Evolutionary conservation across 2,888 invertebrate genomes (phyloP), one percentile per base, ranked within the genome.

Genomic region (Dinocampus coccinellae): DNA sequence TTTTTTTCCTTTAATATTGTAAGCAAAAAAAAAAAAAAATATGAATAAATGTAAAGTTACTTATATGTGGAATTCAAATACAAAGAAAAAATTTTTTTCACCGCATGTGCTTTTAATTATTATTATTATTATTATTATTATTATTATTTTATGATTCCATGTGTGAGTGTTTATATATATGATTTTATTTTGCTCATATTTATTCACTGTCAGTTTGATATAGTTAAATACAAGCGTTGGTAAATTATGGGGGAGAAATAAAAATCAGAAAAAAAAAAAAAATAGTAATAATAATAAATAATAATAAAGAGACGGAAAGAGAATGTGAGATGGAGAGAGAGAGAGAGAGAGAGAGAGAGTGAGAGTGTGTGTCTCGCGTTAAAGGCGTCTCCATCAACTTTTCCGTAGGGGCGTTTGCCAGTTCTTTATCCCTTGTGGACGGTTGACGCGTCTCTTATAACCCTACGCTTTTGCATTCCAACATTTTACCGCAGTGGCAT

Each of bases 311-410:
- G 13, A 33, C 33, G 33, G n/a, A 22, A 58, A 11, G 16, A 16
- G 33, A 29, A 16, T 16, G 16, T 47, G 47, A 16, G 47, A 22
- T 24, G n/a, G 62, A 36, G 24, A 29, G 58, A 33, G 13, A 33
- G 33, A 58, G 36, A 39, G n/a, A 24, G 62, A 36, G 24, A 29
- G 58, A 33, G 13, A 33, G 33, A 58, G n/a, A 22, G 33, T n/a
- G 16, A 16, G 33, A 29, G 47, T 16, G 16, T 47, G 47, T 47
- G 47, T n/a, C 47, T 63, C 16, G 24, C 16, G 52, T 63, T 47
- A 63, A 47, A 63, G 47, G 39, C 39, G 29, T 47, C 42, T 63
- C 47, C 26, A 63, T 63, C 47, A 63, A 63, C 63, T 47, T 63
- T 10, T 20, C 39, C 24, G 13, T 7, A 61, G 63, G 33, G 47